Evolutionary conservation across 1,140 invertebrate species (phyloP).

Genomic region (Zaprionus taronus): DNA sequence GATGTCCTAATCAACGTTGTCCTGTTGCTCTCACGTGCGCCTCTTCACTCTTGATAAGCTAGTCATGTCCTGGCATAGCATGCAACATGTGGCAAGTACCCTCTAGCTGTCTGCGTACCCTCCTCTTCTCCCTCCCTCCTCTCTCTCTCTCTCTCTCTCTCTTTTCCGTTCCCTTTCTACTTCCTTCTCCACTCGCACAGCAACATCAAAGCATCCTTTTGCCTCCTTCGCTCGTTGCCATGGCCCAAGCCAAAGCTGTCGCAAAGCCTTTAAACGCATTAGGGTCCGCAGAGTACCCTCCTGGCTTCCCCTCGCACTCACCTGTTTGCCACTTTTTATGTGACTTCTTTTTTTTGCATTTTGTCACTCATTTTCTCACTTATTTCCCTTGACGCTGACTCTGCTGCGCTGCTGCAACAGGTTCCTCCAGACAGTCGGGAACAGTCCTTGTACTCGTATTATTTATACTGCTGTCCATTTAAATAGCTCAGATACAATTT

Average conservation of each 20-base stretch:
- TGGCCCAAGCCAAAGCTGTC: conserved; percentile 62
- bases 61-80: conserved; percentile 26
- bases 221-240: conserved; percentile 34
- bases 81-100: conserved; percentile 70
- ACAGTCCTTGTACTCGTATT: too few species aligned
- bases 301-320: neutral
- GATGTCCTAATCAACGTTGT: conserved; percentile 56
- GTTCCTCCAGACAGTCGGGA: neutral
- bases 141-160: neutral
- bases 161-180: neutral
- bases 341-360: neutral
- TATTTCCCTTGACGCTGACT: neutral
- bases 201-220: conserved; percentile 69
- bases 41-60: conserved; percentile 42
- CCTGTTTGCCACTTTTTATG: neutral
- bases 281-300: conserved; percentile 24
- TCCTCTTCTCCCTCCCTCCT: neutral
- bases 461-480: too few species aligned
- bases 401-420: neutral
- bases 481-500: too few species aligned
- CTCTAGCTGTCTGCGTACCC: neutral
- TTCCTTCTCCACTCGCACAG: neutral
- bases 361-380: neutral
- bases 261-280: conserved; percentile 77
- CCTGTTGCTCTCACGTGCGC: conserved; percentile 18